Evolutionary conservation across 2,113 vertebrate species (phyloP), one percentile per base, ranked within the genome.

Genomic region (Antigone vipio): DNA sequence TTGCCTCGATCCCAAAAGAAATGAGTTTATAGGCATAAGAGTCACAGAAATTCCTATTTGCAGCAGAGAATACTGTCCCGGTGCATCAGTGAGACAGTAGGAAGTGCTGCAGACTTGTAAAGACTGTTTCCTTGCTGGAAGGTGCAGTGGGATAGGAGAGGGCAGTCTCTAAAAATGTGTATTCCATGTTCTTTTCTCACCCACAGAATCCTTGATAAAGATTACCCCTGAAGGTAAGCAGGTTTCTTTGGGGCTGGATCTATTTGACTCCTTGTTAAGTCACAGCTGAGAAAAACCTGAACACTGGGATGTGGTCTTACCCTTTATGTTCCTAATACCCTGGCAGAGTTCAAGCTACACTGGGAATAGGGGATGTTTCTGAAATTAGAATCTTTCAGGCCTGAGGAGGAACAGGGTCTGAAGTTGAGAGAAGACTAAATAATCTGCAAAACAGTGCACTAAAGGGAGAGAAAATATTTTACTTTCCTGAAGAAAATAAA

Each of bases 401-500:
- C n/a, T 38, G 32, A 73, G 75, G 18, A 86, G 18, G 42, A 85
- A 11, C 27, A 55, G 27, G 53, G n/a, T 52, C 40, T 78, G n/a
- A 76, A 69, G 53, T 14, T 92, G 52, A 13, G 38, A 90, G 26
- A 58, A 67, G 26, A 49, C 32, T 45, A 66, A 79, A 82, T 74
- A 68, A 62, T 60, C 40, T 67, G 44, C 53, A 78, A 66, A 88
- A n/a, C 32, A 66, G 32, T 34, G 22, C 15, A 19, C 62, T 77
- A 21, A 56, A 63, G 30, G 32, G 7, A 30, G 40, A 71, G 49
- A 63, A 83, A 88, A 53, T 7, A 10, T n/a, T 47, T 52, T 44
- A 55, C 71, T 95, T 81, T 79, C 42, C 38, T 86, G 63, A 84
- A 82, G 86, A 95, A 93, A 97, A 93, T 66, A 11, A 79, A 80